Evolutionary conservation across 2,888 invertebrate species (phyloP), one percentile per base, ranked within the genome.

Genomic region (Drosophila mettleri): DNA sequence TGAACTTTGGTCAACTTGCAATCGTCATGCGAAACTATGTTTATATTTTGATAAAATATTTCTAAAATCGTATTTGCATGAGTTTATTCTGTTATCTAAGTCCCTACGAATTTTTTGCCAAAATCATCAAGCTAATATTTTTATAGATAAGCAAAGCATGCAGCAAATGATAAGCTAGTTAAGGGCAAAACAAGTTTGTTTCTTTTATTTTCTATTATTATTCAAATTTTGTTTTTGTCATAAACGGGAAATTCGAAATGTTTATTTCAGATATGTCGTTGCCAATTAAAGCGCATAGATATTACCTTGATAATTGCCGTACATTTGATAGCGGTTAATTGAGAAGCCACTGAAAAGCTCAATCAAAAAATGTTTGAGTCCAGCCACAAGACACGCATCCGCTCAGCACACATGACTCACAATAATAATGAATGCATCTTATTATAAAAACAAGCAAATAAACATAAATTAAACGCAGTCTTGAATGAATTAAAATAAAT

Each of bases 361-460:
- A 9, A 49, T 34, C 33, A 49, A 49, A 33, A 20, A 14, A 9
- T 20, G 31, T 20, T 12, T 20, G 14, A 9, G 12, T 14, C 33
- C 31, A 20, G 20, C 20, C 33, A 48, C 33, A 48, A 48, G 14
- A 45, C 22, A 52, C 16, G 49, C 41, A 70, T 76, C 55, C 34
- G 14, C 36, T 20, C 22, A 65, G 24, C 29, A 33, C 36, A 29
- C 4, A 39, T 77, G 74, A 77, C 18, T 74, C 74, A 74, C 43
- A 2, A 7, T 24, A 18, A 7, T 27, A 18, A 24, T n/a, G 34
- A 49, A 27, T 38, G 18, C 9, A 29, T 57, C 24, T 77, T 72
- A 74, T 77, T 78, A 66, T 9, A 24, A 27, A 34, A 18, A 70
- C n/a, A n/a, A 59, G 24, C 31, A 38, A 55, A 31, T 33, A 48